Evolutionary conservation across 1,140 invertebrate species (phyloP).

Genomic region (Brachionus sp.): DNA sequence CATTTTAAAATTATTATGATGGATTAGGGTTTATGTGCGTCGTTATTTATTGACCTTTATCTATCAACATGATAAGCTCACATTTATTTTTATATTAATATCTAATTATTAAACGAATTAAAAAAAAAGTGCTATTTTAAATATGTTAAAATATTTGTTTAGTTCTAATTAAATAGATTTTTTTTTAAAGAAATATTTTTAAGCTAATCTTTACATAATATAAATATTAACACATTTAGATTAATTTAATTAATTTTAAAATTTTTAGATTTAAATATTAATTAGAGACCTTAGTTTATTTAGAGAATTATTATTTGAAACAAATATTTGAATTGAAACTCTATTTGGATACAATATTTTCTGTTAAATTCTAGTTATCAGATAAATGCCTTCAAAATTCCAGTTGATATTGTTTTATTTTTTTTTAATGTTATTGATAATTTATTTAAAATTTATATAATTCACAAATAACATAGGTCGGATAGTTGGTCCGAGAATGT

Average conservation of each 20-base stretch:
- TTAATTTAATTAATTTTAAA: too few species aligned
- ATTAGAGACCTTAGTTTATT: too few species aligned
- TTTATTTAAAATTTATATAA: background rate
- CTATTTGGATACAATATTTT: background rate
- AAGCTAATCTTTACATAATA: too few species aligned
- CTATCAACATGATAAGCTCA: background rate
- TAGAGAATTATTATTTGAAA: too few species aligned
- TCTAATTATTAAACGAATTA: background rate
- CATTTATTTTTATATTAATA: background rate
- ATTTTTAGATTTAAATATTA: too few species aligned
- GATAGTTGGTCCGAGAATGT: background rate
- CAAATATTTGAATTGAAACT: background rate
- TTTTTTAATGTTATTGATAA: background rate
- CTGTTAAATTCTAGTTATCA: background rate
- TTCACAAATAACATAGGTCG: background rate
- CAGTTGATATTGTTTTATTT: background rate
- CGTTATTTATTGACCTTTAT: background rate
- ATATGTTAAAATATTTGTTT: too few species aligned
- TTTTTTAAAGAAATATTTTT: too few species aligned
- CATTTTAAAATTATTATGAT: background rate
- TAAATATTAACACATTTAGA: too few species aligned
- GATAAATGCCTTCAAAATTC: background rate
- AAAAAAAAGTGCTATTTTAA: too few species aligned
- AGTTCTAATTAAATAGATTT: too few species aligned
- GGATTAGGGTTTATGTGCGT: background rate